Conservation (phyloP, 2,888 invertebrate species). For the Odontothrips loti region DNA sequence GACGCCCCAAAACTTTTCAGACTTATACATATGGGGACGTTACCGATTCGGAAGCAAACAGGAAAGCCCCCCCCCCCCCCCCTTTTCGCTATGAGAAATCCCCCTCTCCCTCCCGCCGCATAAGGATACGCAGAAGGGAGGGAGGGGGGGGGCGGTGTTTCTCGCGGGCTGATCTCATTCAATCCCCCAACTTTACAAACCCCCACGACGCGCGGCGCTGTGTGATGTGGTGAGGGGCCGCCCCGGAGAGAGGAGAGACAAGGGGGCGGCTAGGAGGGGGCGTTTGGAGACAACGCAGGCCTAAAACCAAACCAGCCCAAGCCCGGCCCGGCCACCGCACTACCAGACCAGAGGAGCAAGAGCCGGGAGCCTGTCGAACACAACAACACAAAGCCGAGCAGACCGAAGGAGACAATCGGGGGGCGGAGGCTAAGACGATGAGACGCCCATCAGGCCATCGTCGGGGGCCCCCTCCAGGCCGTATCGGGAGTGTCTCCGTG, state of each 20-base stretch:
- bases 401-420: too few species aligned
- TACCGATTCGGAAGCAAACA: neutral
- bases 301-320: too few species aligned
- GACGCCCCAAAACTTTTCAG: neutral
- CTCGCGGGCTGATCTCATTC: slow-evolving; percentile 14
- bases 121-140: neutral
- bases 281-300: neutral
- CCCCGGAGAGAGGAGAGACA: too few species aligned
- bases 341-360: too few species aligned
- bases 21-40: neutral
- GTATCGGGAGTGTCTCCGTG: too few species aligned
- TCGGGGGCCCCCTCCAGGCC: too few species aligned
- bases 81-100: too few species aligned
- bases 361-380: neutral
- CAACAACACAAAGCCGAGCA: neutral
- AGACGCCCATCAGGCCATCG: too few species aligned
- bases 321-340: too few species aligned
- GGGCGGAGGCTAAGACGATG: too few species aligned
- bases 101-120: neutral
- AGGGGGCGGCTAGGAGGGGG: neutral
- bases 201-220: slow-evolving; percentile 2
- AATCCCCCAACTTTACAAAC: slow-evolving; percentile 25
- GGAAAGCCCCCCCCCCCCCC: neutral
- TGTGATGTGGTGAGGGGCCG: neutral
- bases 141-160: neutral